A percentile compares a stretch with the other conserved stretches of the same genome.
phyloP scores from a whole-genome alignment of 2,113 vertebrate genomes.

The Murina feae region DNA sequence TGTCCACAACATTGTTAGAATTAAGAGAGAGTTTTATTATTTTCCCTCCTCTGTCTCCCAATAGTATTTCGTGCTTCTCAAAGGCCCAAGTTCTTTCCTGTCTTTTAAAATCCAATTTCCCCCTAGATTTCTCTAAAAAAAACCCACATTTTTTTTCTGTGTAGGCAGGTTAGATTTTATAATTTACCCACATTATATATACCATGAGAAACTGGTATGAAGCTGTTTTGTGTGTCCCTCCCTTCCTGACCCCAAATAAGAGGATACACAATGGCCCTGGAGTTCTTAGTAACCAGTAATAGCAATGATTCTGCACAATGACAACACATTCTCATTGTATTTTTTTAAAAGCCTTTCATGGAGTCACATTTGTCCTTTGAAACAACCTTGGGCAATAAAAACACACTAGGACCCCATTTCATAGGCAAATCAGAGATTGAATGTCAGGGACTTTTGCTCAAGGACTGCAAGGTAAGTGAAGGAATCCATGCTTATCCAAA shows the following conservation, averaged over 20 bases:
- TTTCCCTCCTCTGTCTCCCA: not conserved
- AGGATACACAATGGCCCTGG: not conserved
- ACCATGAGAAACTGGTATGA: not conserved
- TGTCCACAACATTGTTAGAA: not conserved
- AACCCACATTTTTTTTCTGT: not conserved
- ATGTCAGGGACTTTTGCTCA: not conserved
- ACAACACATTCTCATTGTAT: not conserved
- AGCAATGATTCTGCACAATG: not conserved
- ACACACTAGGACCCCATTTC: not conserved
- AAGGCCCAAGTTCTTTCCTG: not conserved
- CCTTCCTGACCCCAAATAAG: not conserved
- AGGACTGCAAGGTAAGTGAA: slow-evolving; percentile 33
- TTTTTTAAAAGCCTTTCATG: slow-evolving; percentile 15
- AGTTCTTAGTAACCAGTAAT: not conserved
- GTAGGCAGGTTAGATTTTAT: not conserved
- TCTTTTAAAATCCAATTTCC: slow-evolving; percentile 7
- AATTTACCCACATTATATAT: not conserved
- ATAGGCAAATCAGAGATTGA: not conserved
- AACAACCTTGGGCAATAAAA: slow-evolving; percentile 49
- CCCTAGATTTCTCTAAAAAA: not conserved
- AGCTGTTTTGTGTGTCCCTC: not conserved
- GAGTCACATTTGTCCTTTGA: not conserved
- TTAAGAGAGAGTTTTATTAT: not conserved
- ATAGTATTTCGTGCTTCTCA: not conserved
- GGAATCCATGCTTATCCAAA: not conserved